Percentiles rank a stretch among this genome's conserved stretches.
Evolutionary conservation across 2,888 invertebrate species (phyloP).

Genomic region (Taenaris catops): DNA sequence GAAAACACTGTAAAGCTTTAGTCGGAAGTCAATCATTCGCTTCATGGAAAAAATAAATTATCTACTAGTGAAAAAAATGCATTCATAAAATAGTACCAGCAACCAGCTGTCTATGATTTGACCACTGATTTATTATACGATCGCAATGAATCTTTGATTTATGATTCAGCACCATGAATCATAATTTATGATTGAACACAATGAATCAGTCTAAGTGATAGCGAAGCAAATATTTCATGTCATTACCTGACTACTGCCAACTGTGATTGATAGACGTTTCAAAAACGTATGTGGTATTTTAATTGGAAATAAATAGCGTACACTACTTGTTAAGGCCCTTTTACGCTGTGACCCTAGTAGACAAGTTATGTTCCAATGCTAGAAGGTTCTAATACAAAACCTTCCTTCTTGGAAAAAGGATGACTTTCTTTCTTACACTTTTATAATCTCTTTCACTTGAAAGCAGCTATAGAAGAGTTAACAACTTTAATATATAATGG

Average conservation of each 20-base stretch:
- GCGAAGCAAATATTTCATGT: constrained; percentile 17
- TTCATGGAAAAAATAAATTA: too few species aligned
- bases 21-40: too few species aligned
- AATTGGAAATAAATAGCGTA: constrained; percentile 8
- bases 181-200: constrained; percentile 17
- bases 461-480: too few species aligned
- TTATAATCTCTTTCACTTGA: too few species aligned
- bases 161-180: constrained; percentile 9
- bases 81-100: constrained; percentile 7
- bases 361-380: too few species aligned
- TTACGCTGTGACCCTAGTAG: neutral
- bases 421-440: too few species aligned
- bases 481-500: too few species aligned
- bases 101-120: constrained; percentile 14
- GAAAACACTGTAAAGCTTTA: too few species aligned
- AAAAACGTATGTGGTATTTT: constrained; percentile 10
- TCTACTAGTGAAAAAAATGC: constrained; percentile 4
- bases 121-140: constrained; percentile 16
- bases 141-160: constrained; percentile 16
- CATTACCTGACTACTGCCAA: constrained; percentile 9
- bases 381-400: too few species aligned
- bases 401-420: too few species aligned
- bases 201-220: constrained; percentile 19
- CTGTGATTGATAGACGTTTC: constrained; percentile 9
- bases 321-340: neutral